A percentile compares a stretch with the other conserved stretches of the same genome.
phyloP scores from a whole-genome alignment of 2,113 vertebrate genomes.

The Eurystomus gularis region DNA sequence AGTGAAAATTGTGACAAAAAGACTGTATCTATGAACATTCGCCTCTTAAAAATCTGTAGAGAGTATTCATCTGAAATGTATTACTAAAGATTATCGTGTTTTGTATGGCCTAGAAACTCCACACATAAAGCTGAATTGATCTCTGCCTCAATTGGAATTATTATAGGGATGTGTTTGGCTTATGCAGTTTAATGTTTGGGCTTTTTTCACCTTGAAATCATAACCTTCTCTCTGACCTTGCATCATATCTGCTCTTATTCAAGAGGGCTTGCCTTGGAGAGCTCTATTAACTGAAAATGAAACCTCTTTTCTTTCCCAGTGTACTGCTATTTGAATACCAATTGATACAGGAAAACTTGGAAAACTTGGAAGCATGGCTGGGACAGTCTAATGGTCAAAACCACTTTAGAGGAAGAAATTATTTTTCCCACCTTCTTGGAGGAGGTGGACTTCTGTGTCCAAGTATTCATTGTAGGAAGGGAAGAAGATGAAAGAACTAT shows the following conservation, averaged over 20 bases:
- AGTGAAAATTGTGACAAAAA: not conserved
- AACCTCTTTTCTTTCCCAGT: not conserved
- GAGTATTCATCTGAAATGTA: not conserved
- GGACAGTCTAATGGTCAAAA: not conserved
- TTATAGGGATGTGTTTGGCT: not conserved
- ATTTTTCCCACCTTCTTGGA: not conserved
- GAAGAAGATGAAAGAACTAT: not conserved
- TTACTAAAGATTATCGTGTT: not conserved
- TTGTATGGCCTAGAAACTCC: not conserved
- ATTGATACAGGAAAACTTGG: not conserved
- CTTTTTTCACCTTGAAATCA: not conserved
- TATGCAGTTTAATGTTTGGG: not conserved
- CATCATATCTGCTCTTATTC: not conserved
- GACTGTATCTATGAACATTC: not conserved
- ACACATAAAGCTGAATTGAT: not conserved
- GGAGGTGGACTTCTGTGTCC: not conserved
- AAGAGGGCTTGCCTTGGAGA: not conserved
- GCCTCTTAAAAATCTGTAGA: not conserved
- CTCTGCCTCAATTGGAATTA: not conserved
- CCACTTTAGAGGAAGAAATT: not conserved
- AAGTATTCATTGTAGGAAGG: not conserved
- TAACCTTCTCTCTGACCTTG: not conserved
- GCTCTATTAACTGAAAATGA: not conserved
- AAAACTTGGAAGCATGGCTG: not conserved
- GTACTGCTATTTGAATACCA: not conserved